Evolutionary conservation across 2,888 invertebrate genomes (phyloP), one percentile per base, ranked within the genome.

Genomic region (Leptarthrus brevirostris): DNA sequence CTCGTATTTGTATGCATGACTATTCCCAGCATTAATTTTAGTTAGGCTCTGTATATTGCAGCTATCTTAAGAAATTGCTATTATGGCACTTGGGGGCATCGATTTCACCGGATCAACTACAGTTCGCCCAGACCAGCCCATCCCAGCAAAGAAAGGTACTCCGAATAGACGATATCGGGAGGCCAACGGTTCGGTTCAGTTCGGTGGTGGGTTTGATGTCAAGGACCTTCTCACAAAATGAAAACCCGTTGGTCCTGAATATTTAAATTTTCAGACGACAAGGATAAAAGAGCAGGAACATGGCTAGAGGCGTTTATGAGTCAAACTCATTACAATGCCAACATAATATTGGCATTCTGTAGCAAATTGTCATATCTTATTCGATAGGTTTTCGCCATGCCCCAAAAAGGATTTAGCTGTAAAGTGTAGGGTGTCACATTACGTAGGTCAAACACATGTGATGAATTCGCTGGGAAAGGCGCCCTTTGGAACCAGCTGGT

Each of bases 391-490:
- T 49, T 8, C 18, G 12, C 49, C 18, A 49, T 8, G 18, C n/a
- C 12, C n/a, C 16, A n/a, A 44, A 44, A 44, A 44, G 44, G 44
- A 44, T 44, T 12, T 1, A 14, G 12, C 49, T 1, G 1, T 20
- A 49, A 20, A 5, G 18, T 8, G 4, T 4, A 4, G n/a, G 47
- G 47, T 4, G 47, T 40, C 18, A 49, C 18, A 49, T 24, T 44
- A 16, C 26, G 64, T 30, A 61, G 64, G 24, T 64, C 64, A 64
- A 47, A 22, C 36, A 40, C 20, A 40, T 8, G 6, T 44, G 24
- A 64, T 24, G 24, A 14, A 64, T 47, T 64, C 26, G 1, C 2
- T 64, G 64, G 24, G n/a, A 40, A 44, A 20, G 44, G n/a, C 8
- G 0, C 40, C 3, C n/a, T 12, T 12, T 40, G n/a, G 40, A 40